Evolutionary conservation across 2,888 invertebrate genomes (phyloP).

Genomic region (Calameuta idolon): DNA sequence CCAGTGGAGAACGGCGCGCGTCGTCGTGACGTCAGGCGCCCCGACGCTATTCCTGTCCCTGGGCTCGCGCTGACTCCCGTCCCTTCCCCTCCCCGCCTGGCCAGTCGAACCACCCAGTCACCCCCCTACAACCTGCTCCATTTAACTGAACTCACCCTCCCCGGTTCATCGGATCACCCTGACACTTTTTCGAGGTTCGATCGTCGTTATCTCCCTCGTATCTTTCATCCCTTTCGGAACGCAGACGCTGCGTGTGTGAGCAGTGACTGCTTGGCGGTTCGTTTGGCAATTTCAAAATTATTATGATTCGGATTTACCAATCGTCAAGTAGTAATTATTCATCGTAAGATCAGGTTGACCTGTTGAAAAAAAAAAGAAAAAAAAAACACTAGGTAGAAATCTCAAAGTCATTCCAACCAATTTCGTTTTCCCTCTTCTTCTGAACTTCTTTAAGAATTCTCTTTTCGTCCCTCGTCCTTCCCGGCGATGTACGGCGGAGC

Average conservation of each 20-base stretch:
- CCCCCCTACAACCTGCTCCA: background rate
- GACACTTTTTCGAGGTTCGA: conserved; percentile 10
- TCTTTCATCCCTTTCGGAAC: background rate
- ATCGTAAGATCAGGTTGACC: background rate
- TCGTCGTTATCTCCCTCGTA: conserved; percentile 11
- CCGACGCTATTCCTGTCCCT: conserved; percentile 42
- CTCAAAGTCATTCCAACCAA: background rate
- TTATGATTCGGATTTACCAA: background rate
- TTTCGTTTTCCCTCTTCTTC: no score
- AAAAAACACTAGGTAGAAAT: background rate
- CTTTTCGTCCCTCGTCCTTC: background rate
- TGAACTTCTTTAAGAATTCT: background rate
- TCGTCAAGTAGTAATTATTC: background rate
- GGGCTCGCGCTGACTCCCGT: background rate
- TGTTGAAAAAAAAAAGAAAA: background rate
- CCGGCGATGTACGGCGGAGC: background rate
- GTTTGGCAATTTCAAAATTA: background rate
- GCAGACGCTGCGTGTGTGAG: background rate
- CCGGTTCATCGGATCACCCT: background rate
- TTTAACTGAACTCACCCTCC: background rate
- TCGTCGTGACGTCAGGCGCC: conserved; percentile 46
- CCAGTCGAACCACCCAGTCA: background rate
- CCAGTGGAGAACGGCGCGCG: conserved; percentile 19
- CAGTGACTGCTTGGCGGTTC: background rate
- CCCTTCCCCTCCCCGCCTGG: background rate